These are phyloP conservation scores for Todiramphus saurophagus DNA, from an alignment of 2,113 vertebrate species.

Conservation along the genomic window DNA sequence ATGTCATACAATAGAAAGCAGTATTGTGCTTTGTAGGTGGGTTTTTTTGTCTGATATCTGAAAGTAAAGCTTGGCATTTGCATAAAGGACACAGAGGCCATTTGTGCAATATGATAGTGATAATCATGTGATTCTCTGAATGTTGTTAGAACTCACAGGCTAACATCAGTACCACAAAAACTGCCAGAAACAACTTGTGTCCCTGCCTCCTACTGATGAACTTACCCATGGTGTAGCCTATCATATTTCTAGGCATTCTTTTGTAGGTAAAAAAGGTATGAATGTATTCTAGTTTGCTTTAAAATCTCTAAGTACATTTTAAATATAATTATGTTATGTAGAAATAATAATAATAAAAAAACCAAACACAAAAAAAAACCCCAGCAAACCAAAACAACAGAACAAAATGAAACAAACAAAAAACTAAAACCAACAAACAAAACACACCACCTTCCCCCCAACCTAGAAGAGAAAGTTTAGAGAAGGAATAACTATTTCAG, in stretches of 20 bases:
- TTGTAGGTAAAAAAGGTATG: background rate
- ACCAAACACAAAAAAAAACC: background rate
- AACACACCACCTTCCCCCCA: too few relatives aligned
- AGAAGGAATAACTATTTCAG: background rate
- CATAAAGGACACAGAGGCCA: background rate
- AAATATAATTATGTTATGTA: background rate
- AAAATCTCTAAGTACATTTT: background rate
- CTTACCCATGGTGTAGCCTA: background rate
- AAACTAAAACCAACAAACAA: too few relatives aligned
- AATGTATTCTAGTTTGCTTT: background rate
- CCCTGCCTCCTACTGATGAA: background rate
- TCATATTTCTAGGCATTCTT: background rate
- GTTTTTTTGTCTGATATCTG: background rate
- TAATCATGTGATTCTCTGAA: background rate
- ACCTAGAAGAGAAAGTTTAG: background rate
- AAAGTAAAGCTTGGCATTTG: background rate
- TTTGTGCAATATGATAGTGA: background rate
- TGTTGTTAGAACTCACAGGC: background rate
- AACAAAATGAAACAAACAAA: too few relatives aligned
- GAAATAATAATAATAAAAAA: background rate
- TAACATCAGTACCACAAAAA: background rate
- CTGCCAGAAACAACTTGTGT: background rate
- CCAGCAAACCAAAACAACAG: too few relatives aligned
- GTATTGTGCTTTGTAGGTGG: background rate
- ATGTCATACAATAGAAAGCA: too few relatives aligned